Percentiles rank a stretch among this genome's conserved stretches.
These are phyloP conservation scores for Neolamprologus modestus DNA, from an alignment of 2,113 vertebrate species.

Conservation along the genomic window DNA sequence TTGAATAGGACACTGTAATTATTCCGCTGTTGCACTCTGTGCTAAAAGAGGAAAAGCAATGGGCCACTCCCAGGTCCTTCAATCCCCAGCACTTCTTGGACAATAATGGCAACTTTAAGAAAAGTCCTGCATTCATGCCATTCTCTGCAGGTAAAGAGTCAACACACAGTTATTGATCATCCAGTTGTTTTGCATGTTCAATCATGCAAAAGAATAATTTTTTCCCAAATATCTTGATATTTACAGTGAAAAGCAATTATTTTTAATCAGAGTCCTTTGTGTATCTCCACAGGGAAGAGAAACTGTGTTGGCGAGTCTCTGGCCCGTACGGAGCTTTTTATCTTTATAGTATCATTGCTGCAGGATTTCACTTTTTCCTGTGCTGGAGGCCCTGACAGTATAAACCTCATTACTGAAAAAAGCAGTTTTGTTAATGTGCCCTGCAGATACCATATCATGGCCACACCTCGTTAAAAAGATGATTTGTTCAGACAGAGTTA, in stretches of 20 bases:
- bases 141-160: conserved; percentile 43
- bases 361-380: conserved; percentile 64
- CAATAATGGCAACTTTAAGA: conserved; percentile 53
- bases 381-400: conserved; percentile 34
- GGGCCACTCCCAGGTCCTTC: conserved; percentile 30
- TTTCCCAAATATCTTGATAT: too few species aligned
- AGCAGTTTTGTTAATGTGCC: conserved; percentile 58
- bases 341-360: conserved; percentile 66
- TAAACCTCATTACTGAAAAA: conserved; percentile 50
- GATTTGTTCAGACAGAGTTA: neutral
- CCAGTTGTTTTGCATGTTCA: neutral
- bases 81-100: conserved; percentile 52
- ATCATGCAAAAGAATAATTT: too few species aligned
- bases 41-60: conserved; percentile 34
- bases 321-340: conserved; percentile 70
- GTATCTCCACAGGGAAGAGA: conserved; percentile 57
- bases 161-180: neutral
- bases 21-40: conserved; percentile 49
- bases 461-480: conserved; percentile 37
- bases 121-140: conserved; percentile 34
- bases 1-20: too few species aligned
- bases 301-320: conserved; percentile 70
- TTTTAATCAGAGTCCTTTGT: neutral
- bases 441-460: conserved; percentile 49
- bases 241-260: neutral